Conservation (phyloP, 2,888 invertebrate species). For the Eupsilia transversa region DNA sequence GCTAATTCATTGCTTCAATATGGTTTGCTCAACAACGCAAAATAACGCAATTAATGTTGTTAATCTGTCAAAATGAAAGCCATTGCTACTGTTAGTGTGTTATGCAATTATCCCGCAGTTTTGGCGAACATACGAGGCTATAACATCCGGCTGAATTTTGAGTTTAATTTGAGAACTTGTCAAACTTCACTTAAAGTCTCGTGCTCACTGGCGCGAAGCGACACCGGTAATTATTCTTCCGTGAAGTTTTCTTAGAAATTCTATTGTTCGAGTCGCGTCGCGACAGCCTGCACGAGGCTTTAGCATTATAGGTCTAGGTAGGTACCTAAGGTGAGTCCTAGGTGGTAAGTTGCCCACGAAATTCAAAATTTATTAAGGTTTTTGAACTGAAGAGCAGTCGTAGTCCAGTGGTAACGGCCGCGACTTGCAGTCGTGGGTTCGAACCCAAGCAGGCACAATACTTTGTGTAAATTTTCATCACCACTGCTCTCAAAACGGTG, state of each 20-base stretch:
- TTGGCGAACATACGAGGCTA: neutral
- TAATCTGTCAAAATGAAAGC: neutral
- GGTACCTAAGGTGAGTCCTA: no score
- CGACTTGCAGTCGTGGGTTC: neutral
- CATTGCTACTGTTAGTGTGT: neutral
- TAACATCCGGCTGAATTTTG: no score
- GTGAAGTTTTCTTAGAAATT: no score
- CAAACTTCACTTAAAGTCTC: no score
- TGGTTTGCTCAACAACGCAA: neutral
- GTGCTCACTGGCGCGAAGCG: no score
- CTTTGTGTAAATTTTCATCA: neutral
- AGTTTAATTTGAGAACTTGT: no score
- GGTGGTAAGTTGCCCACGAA: no score
- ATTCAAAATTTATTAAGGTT: neutral
- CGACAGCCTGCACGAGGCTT: no score
- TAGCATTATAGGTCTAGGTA: neutral
- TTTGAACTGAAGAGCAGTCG: neutral
- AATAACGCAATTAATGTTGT: neutral
- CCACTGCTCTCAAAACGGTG: neutral
- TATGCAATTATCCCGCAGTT: neutral
- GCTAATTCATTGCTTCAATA: neutral
- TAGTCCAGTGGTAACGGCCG: no score
- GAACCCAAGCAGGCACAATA: neutral
- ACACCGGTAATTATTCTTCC: no score
- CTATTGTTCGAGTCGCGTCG: no score